Percentiles rank a stretch among this genome's conserved stretches.
Conservation (phyloP, 2,888 invertebrate species). For the Plebejus anna region DNA sequence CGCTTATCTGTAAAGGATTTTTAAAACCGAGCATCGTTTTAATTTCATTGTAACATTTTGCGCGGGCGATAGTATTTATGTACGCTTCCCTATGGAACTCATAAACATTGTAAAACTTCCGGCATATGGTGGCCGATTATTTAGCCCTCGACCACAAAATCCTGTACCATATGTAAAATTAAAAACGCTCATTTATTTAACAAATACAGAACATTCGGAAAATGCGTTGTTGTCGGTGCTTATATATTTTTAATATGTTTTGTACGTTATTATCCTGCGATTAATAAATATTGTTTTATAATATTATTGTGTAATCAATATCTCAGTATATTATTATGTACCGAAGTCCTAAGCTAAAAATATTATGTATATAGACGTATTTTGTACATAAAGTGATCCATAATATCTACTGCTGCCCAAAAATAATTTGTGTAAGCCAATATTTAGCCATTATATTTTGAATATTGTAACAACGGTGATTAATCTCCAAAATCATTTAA, state of each 20-base stretch:
- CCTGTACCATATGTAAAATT: constrained; percentile 50
- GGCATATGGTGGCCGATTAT: constrained; percentile 72
- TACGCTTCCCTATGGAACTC: constrained; percentile 70
- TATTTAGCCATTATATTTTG: too few species aligned
- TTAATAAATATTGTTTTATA: too few species aligned
- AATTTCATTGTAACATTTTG: constrained; percentile 54
- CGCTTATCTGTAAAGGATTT: constrained; percentile 15
- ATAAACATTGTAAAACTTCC: constrained; percentile 78
- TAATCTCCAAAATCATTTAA: too few species aligned
- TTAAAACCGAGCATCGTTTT: constrained; percentile 24
- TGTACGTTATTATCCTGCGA: neutral
- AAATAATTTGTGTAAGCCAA: too few species aligned
- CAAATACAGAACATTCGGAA: constrained; percentile 38
- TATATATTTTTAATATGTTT: neutral
- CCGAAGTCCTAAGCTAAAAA: too few species aligned
- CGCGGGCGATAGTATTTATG: constrained; percentile 69
- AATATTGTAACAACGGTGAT: too few species aligned
- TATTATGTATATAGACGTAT: too few species aligned
- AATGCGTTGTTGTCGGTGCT: constrained; percentile 6
- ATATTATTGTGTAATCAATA: too few species aligned
- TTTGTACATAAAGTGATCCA: too few species aligned
- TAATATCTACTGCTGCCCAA: too few species aligned
- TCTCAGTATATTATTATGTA: too few species aligned
- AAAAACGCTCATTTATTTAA: constrained; percentile 53
- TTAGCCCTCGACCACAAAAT: constrained; percentile 49